These are phyloP conservation scores for Gila orcuttii DNA, from an alignment of 2,113 vertebrate genomes.

Conservation along the genomic window DNA sequence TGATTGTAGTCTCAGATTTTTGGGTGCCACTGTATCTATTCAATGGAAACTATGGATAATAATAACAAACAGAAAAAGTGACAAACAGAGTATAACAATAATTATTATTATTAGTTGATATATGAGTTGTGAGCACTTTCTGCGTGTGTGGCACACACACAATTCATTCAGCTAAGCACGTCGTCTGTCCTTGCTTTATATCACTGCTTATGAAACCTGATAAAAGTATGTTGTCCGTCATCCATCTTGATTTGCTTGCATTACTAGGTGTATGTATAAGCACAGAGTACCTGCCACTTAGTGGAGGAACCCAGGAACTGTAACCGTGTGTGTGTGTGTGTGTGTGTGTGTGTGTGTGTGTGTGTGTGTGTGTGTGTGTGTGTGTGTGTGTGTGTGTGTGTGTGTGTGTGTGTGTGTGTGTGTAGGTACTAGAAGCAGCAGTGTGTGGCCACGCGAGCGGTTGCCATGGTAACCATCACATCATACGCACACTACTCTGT, in stretches of 20 bases:
- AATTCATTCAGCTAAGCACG: neutral
- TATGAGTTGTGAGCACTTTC: slow-evolving; percentile 8
- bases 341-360: slow-evolving; percentile 34
- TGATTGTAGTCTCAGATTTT: neutral
- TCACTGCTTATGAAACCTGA: slow-evolving; percentile 61
- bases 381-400: slow-evolving; percentile 33
- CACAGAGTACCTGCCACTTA: slow-evolving; percentile 70
- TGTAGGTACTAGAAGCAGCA: neutral
- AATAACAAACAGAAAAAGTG: neutral
- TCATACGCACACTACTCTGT: slow-evolving; percentile 3
- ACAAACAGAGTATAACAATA: neutral
- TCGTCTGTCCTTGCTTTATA: neutral
- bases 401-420: slow-evolving; percentile 25
- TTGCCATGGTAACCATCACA: slow-evolving; percentile 24
- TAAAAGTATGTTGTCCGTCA: slow-evolving; percentile 65
- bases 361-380: slow-evolving; percentile 20
- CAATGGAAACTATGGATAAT: neutral
- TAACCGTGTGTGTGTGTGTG: slow-evolving; percentile 17
- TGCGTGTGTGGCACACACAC: neutral
- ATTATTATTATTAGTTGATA: neutral
- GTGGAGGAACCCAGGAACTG: slow-evolving; percentile 70
- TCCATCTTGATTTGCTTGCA: slow-evolving; percentile 69
- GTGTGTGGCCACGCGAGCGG: neutral
- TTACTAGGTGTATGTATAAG: slow-evolving; percentile 52
- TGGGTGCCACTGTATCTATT: neutral